Evolutionary conservation across 2,797 vertebrate species (phyloP).

Genomic region (Sebastes variabilis): DNA sequence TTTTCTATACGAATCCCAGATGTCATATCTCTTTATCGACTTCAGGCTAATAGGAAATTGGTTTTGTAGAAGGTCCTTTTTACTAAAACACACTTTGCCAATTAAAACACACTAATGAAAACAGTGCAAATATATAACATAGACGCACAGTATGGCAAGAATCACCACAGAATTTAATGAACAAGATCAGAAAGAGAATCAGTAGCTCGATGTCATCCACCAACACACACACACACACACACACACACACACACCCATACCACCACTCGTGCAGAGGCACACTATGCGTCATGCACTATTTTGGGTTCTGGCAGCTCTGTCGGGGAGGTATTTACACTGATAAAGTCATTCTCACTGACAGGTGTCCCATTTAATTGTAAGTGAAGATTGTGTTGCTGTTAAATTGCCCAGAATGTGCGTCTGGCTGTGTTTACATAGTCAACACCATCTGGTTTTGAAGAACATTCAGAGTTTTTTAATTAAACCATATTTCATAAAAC

Average conservation of each 20-base stretch:
- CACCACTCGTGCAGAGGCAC: slow-evolving; percentile 29
- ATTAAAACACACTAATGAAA: not conserved
- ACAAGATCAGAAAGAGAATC: slow-evolving; percentile 15
- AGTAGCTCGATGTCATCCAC: slow-evolving; percentile 5
- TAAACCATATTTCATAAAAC: not conserved
- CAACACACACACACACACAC: slow-evolving; percentile 17
- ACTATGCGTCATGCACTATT: slow-evolving; percentile 52
- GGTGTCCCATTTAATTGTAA: slow-evolving; percentile 27
- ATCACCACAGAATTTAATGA: not conserved
- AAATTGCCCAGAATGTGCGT: not conserved
- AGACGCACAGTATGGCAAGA: not conserved
- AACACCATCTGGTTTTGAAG: not conserved
- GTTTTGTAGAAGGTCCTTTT: not conserved
- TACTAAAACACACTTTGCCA: not conserved
- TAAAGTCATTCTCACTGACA: slow-evolving; percentile 41
- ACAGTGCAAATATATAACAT: not conserved
- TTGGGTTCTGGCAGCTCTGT: slow-evolving; percentile 36
- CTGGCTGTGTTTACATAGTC: not conserved
- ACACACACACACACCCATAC: slow-evolving; percentile 12
- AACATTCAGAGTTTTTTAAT: not conserved
- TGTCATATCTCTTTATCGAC: not conserved
- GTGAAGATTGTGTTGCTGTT: slow-evolving; percentile 13
- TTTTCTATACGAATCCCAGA: not conserved
- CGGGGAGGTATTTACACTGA: slow-evolving; percentile 43
- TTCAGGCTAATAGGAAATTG: not conserved